A percentile compares a stretch with the other conserved stretches of the same genome.
phyloP scores from a whole-genome alignment of 2,888 invertebrate species.

The Polyommatus iphigenia region DNA sequence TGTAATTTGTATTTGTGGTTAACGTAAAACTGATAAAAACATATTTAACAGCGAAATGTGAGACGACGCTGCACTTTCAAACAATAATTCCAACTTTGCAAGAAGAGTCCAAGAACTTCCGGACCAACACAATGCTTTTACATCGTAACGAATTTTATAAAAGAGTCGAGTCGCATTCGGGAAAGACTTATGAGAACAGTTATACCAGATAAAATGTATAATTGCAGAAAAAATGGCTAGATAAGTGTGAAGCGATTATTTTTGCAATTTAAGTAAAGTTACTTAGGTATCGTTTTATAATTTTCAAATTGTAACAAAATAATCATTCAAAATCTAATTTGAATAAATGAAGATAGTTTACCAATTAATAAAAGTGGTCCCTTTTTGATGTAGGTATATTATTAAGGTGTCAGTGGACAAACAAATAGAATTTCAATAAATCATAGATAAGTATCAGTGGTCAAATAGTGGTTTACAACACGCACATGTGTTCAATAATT shows the following conservation, averaged over 20 bases:
- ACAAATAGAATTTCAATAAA: conserved; percentile 2
- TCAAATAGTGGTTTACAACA: not conserved
- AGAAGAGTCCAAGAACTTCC: not conserved
- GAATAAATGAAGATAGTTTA: not conserved
- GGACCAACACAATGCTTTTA: not conserved
- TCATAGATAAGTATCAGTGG: not conserved
- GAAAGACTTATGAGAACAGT: no score
- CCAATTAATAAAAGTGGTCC: not conserved
- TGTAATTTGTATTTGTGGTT: not conserved
- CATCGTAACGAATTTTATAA: no score
- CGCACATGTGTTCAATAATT: not conserved
- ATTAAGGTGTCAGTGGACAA: conserved; percentile 7
- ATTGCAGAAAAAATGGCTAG: no score
- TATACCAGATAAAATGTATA: no score
- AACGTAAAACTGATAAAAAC: not conserved
- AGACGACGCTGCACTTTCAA: not conserved
- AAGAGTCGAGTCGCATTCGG: no score
- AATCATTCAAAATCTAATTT: no score
- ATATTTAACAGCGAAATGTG: not conserved
- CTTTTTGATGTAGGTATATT: not conserved
- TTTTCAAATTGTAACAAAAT: no score
- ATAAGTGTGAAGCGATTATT: no score
- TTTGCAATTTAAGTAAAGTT: no score
- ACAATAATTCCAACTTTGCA: not conserved
- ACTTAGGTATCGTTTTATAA: no score